Evolutionary conservation across 2,888 invertebrate genomes (phyloP), one percentile per base, ranked within the genome.

Genomic region (Sylvicola cinctus): DNA sequence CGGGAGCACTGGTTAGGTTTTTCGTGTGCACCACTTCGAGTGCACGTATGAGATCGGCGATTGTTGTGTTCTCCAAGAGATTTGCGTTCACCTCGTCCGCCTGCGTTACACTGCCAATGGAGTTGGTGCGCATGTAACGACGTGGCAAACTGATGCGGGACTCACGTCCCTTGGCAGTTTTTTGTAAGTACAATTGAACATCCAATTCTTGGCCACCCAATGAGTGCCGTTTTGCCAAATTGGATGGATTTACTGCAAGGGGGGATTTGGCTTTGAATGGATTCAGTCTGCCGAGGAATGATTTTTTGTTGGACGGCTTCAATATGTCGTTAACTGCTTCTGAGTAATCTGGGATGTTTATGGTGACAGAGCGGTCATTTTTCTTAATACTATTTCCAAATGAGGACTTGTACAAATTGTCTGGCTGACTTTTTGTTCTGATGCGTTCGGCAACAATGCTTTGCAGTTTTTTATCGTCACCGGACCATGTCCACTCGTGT

Each of bases 31-130:
- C 61, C n/a, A 72, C 68, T 31, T 79, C 74, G 32, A 85, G 55
- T 0, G 80, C 81, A 36, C 81, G 63, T 16, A 85, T 64, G 35
- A 85, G 66, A 55, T 85, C 83, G 2, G 81, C 84, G 11, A 85
- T 65, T 15, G 81, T 79, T 0, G 84, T 84, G 45, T 80, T 74
- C 52, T 84, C 84, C 36, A 84, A 58, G 10, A 81, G 66, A 45
- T 54, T 48, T 40, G 50, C 47, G 25, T 55, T 51, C 10, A 41
- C 33, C 29, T 40, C 39, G 37, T 50, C 50, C 15, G 50, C 50
- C 13, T 29, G 32, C 1, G 50, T 53, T 10, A 52, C 45, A 2
- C 20, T 20, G 20, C 20, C 20, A 50, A 45, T 6, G 53, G 50
- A 34, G n/a, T 34, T 25, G 13, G 36, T 33, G 13, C 34, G 28